A percentile compares a stretch with the other conserved stretches of the same genome.
Evolutionary conservation across 2,113 vertebrate genomes (phyloP).

Genomic region (Himantopus leucocephalus): DNA sequence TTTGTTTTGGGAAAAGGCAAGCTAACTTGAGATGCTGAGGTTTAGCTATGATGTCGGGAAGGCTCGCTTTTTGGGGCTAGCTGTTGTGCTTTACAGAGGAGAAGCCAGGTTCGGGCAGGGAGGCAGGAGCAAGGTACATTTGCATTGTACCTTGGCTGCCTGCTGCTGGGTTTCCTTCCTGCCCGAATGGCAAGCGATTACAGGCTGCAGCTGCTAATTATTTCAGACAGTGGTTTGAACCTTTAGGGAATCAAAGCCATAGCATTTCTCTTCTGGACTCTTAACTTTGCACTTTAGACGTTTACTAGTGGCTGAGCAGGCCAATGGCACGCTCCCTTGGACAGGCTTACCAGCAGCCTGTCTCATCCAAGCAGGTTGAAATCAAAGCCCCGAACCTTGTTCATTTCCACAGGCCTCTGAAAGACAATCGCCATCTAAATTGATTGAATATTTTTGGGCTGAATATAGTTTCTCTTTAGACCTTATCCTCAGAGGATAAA

Average conservation of each 20-base stretch:
- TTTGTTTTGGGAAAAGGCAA: background rate
- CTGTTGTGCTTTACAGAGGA: background rate
- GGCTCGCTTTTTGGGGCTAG: rapidly evolving
- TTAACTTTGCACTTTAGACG: background rate
- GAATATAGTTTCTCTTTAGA: background rate
- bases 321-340: background rate
- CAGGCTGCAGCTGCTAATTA: background rate
- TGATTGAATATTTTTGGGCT: background rate
- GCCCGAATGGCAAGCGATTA: background rate
- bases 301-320: background rate
- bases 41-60: background rate
- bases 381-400: background rate
- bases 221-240: background rate
- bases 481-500: background rate
- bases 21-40: background rate
- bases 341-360: background rate
- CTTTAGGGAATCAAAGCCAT: background rate
- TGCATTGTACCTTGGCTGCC: background rate
- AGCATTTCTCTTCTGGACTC: background rate
- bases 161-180: background rate
- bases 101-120: background rate
- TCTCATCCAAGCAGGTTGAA: background rate
- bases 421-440: background rate
- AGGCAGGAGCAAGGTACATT: background rate
- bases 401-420: background rate